These are phyloP conservation scores for Drosophila santomea DNA, from an alignment of 1,140 invertebrate species.

Conservation along the genomic window DNA sequence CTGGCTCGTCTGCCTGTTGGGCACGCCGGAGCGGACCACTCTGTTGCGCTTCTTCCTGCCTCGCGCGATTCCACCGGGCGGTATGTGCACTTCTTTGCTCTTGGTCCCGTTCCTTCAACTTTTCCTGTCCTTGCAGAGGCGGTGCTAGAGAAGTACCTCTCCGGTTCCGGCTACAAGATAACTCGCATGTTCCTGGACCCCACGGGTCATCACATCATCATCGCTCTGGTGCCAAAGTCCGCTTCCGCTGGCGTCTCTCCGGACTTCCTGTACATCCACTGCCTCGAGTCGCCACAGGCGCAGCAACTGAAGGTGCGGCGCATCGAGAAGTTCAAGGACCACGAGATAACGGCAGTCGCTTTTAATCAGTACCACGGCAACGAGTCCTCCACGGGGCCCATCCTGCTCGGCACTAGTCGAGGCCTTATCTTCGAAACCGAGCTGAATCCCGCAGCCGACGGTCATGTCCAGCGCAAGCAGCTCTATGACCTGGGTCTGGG, in stretches of 20 bases:
- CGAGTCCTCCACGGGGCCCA: slow-evolving; percentile 90
- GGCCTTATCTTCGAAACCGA: slow-evolving; percentile 97
- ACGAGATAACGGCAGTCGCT: slow-evolving; percentile 95
- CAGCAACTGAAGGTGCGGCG: slow-evolving; percentile 87
- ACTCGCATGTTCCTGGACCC: slow-evolving; percentile 93
- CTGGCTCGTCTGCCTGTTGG: slow-evolving; percentile 93
- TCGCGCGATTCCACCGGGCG: slow-evolving; percentile 90
- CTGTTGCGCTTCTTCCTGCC: slow-evolving; percentile 93
- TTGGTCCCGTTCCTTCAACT: background rate
- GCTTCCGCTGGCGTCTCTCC: slow-evolving; percentile 86
- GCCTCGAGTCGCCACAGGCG: slow-evolving; percentile 85
- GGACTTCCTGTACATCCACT: slow-evolving; percentile 92
- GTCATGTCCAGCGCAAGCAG: slow-evolving; percentile 93
- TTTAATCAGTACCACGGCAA: slow-evolving; percentile 93
- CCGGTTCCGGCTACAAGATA: slow-evolving; percentile 87
- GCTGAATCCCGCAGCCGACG: slow-evolving; percentile 90
- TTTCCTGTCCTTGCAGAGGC: slow-evolving; percentile 85
- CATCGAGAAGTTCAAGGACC: slow-evolving; percentile 89
- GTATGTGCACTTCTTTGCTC: slow-evolving; percentile 85
- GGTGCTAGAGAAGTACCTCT: slow-evolving; percentile 87
- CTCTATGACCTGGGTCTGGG: slow-evolving; percentile 94
- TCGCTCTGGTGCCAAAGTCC: slow-evolving; percentile 89
- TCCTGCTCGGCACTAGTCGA: slow-evolving; percentile 95
- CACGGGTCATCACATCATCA: slow-evolving; percentile 92
- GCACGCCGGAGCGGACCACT: slow-evolving; percentile 92